Percentiles rank a stretch among this genome's conserved stretches.
Conservation (phyloP, 2,888 invertebrate species). For the Heteromurus nitidus region DNA sequence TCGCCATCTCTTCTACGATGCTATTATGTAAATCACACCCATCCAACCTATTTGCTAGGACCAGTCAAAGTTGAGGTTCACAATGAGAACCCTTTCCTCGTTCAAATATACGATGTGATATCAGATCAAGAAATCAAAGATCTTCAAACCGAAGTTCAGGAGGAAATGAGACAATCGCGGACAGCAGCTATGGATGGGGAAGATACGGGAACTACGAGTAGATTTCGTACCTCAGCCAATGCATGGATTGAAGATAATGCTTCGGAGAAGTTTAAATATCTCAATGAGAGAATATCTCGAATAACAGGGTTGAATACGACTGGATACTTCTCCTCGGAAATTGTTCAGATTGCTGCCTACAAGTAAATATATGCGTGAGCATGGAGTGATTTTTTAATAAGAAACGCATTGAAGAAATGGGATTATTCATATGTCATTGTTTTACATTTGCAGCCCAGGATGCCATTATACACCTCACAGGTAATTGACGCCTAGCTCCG, state of each 20-base stretch:
- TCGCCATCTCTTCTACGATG: conserved; percentile 39
- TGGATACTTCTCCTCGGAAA: conserved; percentile 46
- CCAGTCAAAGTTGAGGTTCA: conserved; percentile 66
- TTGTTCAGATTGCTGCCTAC: conserved; percentile 60
- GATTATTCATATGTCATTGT: not conserved
- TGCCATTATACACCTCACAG: conserved; percentile 77
- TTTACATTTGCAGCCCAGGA: conserved; percentile 75
- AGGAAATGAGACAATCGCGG: conserved; percentile 54
- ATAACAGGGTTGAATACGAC: conserved; percentile 40
- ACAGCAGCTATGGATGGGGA: conserved; percentile 22
- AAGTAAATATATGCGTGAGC: conserved; percentile 36
- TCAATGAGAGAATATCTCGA: conserved; percentile 29
- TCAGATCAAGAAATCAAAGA: conserved; percentile 34
- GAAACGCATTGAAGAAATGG: not conserved
- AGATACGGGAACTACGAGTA: conserved; percentile 26
- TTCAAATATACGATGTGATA: conserved; percentile 57
- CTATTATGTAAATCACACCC: conserved; percentile 26
- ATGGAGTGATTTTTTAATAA: not conserved
- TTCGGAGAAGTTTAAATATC: conserved; percentile 26
- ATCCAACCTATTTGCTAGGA: conserved; percentile 47
- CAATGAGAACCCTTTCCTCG: conserved; percentile 54
- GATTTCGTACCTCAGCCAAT: conserved; percentile 65
- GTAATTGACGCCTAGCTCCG: too few relatives aligned
- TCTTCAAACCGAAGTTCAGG: conserved; percentile 41
- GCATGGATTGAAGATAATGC: conserved; percentile 62